Conservation (phyloP, 2,797 vertebrate species). For the Falco berigora region DNA sequence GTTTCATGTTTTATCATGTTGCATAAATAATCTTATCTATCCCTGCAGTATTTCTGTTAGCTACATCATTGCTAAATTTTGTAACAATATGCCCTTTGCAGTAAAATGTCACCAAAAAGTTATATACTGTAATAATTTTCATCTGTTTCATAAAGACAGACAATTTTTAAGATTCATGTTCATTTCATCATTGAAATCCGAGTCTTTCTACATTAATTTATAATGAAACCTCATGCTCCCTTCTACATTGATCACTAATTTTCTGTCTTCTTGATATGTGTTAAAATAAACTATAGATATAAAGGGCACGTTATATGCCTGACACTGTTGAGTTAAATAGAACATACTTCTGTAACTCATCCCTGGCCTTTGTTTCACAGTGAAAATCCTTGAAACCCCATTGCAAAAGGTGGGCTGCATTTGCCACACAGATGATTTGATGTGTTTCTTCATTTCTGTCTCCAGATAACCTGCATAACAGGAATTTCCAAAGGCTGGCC, state of each 20-base stretch:
- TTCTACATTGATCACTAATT: conserved; percentile 63
- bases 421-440: not conserved
- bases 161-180: conserved; percentile 67
- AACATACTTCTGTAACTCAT: conserved; percentile 54
- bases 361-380: conserved; percentile 13
- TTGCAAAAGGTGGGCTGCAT: not conserved
- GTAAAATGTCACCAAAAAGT: conserved; percentile 67
- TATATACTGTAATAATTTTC: conserved; percentile 60
- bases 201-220: conserved; percentile 65
- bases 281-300: conserved; percentile 68
- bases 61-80: conserved; percentile 47
- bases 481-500: not conserved
- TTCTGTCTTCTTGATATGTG: conserved; percentile 64
- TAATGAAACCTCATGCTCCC: conserved; percentile 53
- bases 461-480: not conserved
- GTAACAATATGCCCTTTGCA: conserved; percentile 62
- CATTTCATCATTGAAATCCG: conserved; percentile 49
- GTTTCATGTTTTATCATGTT: conserved; percentile 46
- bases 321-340: conserved; percentile 53
- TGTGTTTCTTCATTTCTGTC: not conserved
- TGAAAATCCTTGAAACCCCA: not conserved
- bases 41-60: conserved; percentile 24
- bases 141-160: conserved; percentile 59
- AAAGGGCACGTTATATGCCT: conserved; percentile 61
- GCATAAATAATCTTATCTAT: conserved; percentile 52